Evolutionary conservation across 2,113 vertebrate genomes (phyloP).

Genomic region (Suricata suricatta): DNA sequence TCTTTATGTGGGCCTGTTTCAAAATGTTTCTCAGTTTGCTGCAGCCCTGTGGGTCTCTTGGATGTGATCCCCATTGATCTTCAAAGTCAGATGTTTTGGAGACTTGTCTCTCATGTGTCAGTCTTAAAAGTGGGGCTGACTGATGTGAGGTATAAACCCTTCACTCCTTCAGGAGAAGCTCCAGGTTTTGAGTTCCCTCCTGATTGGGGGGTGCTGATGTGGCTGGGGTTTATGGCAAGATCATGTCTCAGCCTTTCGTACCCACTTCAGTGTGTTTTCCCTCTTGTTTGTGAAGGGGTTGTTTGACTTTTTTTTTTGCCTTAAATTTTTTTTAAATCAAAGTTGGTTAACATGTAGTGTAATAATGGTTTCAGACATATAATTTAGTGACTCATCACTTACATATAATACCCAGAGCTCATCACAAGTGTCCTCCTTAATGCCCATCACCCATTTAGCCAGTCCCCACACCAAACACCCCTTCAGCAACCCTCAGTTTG

Average conservation of each 20-base stretch:
- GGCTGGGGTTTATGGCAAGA: background rate
- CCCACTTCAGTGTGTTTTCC: background rate
- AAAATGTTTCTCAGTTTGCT: background rate
- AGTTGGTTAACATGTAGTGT: too few species aligned
- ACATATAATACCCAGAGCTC: too few species aligned
- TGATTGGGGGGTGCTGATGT: background rate
- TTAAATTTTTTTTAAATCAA: too few species aligned
- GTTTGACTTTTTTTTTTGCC: background rate
- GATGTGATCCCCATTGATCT: background rate
- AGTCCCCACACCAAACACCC: too few species aligned
- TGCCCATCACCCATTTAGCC: too few species aligned
- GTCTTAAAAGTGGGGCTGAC: background rate
- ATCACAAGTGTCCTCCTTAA: too few species aligned
- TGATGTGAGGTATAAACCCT: background rate
- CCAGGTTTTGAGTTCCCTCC: background rate
- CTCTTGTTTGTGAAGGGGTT: background rate
- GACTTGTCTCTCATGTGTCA: background rate
- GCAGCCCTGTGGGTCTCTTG: background rate
- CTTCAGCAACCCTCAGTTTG: too few species aligned
- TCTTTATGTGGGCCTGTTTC: background rate
- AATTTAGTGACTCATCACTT: too few species aligned
- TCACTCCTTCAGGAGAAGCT: background rate
- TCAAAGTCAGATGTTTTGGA: background rate
- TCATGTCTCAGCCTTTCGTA: background rate
- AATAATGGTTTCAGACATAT: too few species aligned